Evolutionary conservation across 2,113 vertebrate species (phyloP).

Genomic region (Paraplagusia blochii): DNA sequence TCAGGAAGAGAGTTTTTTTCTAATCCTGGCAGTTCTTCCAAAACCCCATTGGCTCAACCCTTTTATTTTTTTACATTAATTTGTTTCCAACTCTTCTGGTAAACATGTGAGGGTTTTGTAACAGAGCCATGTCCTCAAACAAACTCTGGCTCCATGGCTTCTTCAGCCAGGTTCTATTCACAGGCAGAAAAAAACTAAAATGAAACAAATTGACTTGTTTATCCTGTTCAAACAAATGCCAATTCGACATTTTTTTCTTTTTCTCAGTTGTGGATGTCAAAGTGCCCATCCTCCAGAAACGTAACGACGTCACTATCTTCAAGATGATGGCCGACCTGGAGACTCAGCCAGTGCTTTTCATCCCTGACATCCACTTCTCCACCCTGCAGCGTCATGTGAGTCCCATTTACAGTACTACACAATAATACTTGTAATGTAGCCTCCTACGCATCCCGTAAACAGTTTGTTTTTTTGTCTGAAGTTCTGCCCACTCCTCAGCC

Average conservation of each 20-base stretch:
- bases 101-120: too few relatives aligned
- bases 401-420: slow-evolving; percentile 22
- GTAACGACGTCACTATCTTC: slow-evolving; percentile 90
- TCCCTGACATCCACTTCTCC: slow-evolving; percentile 92
- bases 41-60: too few relatives aligned
- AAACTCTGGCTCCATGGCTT: too few relatives aligned
- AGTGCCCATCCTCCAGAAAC: slow-evolving; percentile 87
- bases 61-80: too few relatives aligned
- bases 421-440: neutral
- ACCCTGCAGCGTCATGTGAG: slow-evolving; percentile 93
- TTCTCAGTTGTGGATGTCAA: slow-evolving; percentile 85
- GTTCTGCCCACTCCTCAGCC: slow-evolving; percentile 36
- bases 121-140: too few relatives aligned
- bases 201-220: too few relatives aligned
- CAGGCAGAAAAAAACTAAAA: too few relatives aligned
- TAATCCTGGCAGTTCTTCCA: too few relatives aligned
- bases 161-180: too few relatives aligned
- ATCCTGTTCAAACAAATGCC: neutral
- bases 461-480: slow-evolving; percentile 28
- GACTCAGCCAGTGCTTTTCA: slow-evolving; percentile 96
- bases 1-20: too few relatives aligned
- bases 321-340: slow-evolving; percentile 89
- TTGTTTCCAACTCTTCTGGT: too few relatives aligned
- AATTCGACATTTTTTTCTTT: neutral
- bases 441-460: slow-evolving; percentile 36